Evolutionary conservation across 1,140 invertebrate genomes (phyloP).

Genomic region (Papilio machaon): DNA sequence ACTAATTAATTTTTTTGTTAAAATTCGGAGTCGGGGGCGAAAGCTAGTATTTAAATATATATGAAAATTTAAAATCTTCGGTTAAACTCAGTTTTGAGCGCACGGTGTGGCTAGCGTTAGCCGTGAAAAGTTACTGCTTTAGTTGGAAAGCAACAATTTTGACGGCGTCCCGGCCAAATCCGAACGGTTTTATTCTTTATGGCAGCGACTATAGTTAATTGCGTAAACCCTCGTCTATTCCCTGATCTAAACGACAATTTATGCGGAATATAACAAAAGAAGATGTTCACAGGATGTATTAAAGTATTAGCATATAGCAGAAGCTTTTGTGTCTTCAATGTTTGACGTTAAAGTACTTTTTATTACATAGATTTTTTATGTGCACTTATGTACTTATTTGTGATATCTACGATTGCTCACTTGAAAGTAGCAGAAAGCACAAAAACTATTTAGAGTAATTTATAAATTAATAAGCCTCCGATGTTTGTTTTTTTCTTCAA

Average conservation of each 20-base stretch:
- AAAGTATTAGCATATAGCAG: neutral
- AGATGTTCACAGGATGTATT: conserved; percentile 53
- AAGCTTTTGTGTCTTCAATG: neutral
- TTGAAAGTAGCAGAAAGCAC: no score
- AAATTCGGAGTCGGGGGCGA: no score
- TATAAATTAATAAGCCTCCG: no score
- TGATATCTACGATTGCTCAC: no score
- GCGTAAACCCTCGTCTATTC: conserved; percentile 73
- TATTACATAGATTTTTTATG: neutral
- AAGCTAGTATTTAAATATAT: neutral
- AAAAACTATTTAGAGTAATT: no score
- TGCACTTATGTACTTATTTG: no score
- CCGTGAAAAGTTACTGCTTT: conserved; percentile 56
- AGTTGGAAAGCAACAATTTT: conserved; percentile 55
- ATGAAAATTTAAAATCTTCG: neutral
- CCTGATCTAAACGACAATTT: conserved; percentile 73
- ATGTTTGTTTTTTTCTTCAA: no score
- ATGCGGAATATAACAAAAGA: conserved; percentile 65
- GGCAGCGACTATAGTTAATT: conserved; percentile 68
- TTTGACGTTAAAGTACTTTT: no score
- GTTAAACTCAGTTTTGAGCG: conserved; percentile 20
- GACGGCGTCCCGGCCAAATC: conserved; percentile 58
- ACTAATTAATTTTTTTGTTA: no score
- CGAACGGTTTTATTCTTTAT: conserved; percentile 76
- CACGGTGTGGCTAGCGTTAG: conserved; percentile 14